Evolutionary conservation across 1,140 invertebrate genomes (phyloP), one percentile per base, ranked within the genome.

Genomic region (Antheraea pernyi): DNA sequence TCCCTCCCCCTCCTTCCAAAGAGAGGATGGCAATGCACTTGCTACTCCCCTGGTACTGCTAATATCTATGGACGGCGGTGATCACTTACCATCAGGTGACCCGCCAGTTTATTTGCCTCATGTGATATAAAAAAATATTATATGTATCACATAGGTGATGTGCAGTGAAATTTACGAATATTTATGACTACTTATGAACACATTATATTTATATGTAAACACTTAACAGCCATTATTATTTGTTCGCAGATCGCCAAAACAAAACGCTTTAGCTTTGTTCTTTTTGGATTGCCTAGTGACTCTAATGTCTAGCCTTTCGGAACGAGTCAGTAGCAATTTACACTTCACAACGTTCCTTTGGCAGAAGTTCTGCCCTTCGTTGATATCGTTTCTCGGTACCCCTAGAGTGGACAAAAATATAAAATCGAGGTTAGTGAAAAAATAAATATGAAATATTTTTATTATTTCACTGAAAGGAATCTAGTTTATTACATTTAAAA

Each of bases 301-400:
- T 7, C 92, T 98, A 37, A 95, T 98, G 70, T 96, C 95, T 7
- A 97, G 97, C 59, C 89, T 98, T 68, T 96, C 97, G 0, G 95
- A 96, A 76, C 95, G 95, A 78, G 96, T 97, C 3, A 96, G 97
- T 80, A 95, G 95, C 6, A 97, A 97, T 86, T 94, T 94, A 10
- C 96, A 97, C 81, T 97, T 97, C 75, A 97, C 96, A 10, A 97
- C 96, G 4, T 97, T 97, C 77, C 89, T 97, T 0, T 98, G 98
- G 98, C 97, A 98, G 86, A 96, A 97, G 78, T 96, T 99, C 76
- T 98, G 97, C 82, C 98, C 98, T 0, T 95, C 96, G 4, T 92
- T 99, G 68, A 96, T 98, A 62, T 96, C 96, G 0, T 95, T 98
- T 67, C 93, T 99, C 1, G 97, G 97, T 0, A 93, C 92, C 19